Base-by-base conservation (phyloP, 2,888 invertebrate species). In the Oscheius sp. region DNA sequence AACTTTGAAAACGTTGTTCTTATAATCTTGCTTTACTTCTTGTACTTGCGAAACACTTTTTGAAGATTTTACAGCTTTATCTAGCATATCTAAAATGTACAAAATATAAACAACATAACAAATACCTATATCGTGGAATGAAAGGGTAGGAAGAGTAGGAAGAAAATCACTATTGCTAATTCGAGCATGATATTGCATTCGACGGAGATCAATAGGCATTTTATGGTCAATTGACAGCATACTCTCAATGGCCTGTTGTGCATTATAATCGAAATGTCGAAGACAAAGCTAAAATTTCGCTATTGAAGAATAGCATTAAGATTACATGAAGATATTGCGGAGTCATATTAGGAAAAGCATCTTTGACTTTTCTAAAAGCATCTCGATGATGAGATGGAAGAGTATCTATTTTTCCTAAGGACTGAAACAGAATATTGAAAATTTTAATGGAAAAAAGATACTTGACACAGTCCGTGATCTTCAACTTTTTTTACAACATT, bases 251-350 rank as follows among this genome's bases (percentile, higher is more conserved):
- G 75, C 71, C 20, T 57, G 54, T 51, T 78, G 72, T 1, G 72
- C 61, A 24, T 73, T 71, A 54, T 77, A 80, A 32, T 74, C 72
- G 59, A 72, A 80, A 59, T 80, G 75, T 12, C 80, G 73, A 45
- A 80, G 72, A 28, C 73, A 70, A 6, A 80, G 70, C 80, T 80
- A 67, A 44, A 78, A 71, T 0, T 20, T 17, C 2, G n/a, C 20
- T 12, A 6, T 41, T 12, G n/a, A 41, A 8, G 36, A 36, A 14
- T 14, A 36, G 36, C 8, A 17, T 17, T 41, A 41, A 6, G 4
- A 3, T 28, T 22, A 70, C 70, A 54, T 70, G 70, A 22, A 62
- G 24, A 38, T 61, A 70, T 28, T 51, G 56, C 8, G n/a, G 32
- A 12, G 67, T 54, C 41, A 70, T 45, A 30, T 67, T 24, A n/a